These are phyloP conservation scores for Gasterosteus nipponicus DNA, from an alignment of 2,113 vertebrate species.

Conservation along the genomic window DNA sequence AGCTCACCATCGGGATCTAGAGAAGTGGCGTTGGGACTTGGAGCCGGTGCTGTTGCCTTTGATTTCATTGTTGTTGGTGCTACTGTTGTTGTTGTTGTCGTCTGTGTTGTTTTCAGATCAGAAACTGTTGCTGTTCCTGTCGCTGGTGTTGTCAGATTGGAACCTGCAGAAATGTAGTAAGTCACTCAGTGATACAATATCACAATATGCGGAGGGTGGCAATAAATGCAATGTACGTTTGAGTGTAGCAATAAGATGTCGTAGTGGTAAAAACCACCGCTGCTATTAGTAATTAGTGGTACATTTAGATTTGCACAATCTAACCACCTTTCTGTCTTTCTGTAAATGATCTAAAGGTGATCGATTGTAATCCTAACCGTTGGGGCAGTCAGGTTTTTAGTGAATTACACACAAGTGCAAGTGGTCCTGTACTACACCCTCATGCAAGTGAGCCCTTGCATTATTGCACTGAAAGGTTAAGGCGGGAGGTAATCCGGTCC, in stretches of 20 bases:
- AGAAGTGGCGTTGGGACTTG: too few relatives aligned
- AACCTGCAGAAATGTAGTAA: constrained; percentile 9
- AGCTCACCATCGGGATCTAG: background rate
- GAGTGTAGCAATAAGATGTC: background rate
- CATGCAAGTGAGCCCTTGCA: too few relatives aligned
- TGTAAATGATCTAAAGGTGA: too few relatives aligned
- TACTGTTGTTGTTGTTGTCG: background rate
- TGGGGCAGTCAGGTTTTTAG: too few relatives aligned
- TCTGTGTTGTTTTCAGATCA: background rate
- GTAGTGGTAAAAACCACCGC: too few relatives aligned
- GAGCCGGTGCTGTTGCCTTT: background rate
- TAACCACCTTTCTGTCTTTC: too few relatives aligned
- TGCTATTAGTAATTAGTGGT: background rate
- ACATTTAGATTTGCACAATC: background rate
- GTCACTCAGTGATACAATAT: constrained; percentile 4
- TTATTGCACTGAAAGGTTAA: too few relatives aligned
- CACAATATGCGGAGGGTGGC: too few relatives aligned
- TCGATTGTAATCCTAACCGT: too few relatives aligned
- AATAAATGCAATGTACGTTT: background rate
- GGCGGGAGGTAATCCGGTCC: too few relatives aligned
- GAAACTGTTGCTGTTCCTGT: background rate
- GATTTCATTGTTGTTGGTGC: background rate
- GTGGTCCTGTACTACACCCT: too few relatives aligned
- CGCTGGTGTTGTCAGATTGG: background rate
- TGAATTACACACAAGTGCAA: too few relatives aligned